These are phyloP conservation scores for Teinopalpus imperialis DNA, from an alignment of 2,888 invertebrate species.

Conservation along the genomic window DNA sequence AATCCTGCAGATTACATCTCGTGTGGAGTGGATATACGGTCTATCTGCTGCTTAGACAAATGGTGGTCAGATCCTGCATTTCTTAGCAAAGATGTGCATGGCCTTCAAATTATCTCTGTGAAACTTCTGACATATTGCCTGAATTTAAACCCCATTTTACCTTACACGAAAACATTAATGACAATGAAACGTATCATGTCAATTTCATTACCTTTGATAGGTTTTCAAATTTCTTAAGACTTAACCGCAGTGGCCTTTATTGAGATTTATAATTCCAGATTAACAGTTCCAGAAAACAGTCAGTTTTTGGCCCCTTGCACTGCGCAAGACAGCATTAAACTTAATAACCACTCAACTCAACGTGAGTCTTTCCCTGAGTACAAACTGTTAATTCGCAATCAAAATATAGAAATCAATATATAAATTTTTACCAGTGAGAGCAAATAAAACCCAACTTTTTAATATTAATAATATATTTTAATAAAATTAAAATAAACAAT, in stretches of 20 bases:
- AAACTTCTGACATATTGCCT: constrained; percentile 6
- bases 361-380: no score
- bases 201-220: constrained; percentile 20
- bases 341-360: no score
- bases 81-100: constrained; percentile 8
- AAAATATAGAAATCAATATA: no score
- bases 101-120: constrained; percentile 1
- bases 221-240: constrained; percentile 22
- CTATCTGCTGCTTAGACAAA: neutral
- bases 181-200: neutral
- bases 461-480: no score
- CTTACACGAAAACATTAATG: neutral
- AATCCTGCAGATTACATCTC: constrained; percentile 30
- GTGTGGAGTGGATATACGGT: constrained; percentile 22
- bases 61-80: constrained; percentile 28
- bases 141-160: constrained; percentile 11
- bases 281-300: constrained; percentile 8
- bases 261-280: constrained; percentile 18
- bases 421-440: no score
- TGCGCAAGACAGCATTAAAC: no score
- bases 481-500: no score
- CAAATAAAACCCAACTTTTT: no score
- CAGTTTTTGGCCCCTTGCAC: constrained; percentile 3
- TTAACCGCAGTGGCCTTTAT: constrained; percentile 17
- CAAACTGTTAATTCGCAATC: no score